Evolutionary conservation across 2,797 vertebrate species (phyloP).

Genomic region (Tolypeutes matacus): DNA sequence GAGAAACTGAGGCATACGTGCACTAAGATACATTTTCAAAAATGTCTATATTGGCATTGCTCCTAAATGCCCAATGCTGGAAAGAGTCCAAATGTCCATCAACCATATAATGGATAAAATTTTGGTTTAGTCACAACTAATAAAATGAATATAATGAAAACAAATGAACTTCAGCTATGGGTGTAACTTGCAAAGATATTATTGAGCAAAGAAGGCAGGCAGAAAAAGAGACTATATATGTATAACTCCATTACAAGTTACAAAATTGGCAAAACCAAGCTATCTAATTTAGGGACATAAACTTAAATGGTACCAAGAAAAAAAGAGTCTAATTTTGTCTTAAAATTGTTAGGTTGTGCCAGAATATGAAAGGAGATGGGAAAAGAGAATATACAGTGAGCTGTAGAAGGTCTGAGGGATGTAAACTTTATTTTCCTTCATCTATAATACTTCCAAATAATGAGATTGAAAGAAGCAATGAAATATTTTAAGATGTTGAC

Average conservation of each 20-base stretch:
- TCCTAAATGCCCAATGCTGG: not conserved
- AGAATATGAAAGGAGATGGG: not conserved
- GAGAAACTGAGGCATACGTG: not conserved
- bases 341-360: not conserved
- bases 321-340: not conserved
- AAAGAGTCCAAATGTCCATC: not conserved
- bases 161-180: not conserved
- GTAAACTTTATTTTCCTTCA: slow-evolving; percentile 9
- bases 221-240: not conserved
- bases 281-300: not conserved
- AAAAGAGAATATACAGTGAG: not conserved
- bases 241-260: not conserved
- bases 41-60: not conserved
- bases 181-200: not conserved
- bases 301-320: slow-evolving; percentile 6
- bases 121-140: not conserved
- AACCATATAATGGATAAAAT: not conserved
- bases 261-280: slow-evolving; percentile 13
- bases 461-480: not conserved
- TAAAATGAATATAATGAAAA: not conserved
- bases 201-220: not conserved
- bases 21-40: not conserved
- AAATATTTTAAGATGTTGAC: slow-evolving; percentile 31
- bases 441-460: slow-evolving; percentile 13
- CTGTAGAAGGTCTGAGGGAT: not conserved